Base-by-base conservation (phyloP, 64 coral and sea anemone species). In the Acropora tenuis region DNA sequence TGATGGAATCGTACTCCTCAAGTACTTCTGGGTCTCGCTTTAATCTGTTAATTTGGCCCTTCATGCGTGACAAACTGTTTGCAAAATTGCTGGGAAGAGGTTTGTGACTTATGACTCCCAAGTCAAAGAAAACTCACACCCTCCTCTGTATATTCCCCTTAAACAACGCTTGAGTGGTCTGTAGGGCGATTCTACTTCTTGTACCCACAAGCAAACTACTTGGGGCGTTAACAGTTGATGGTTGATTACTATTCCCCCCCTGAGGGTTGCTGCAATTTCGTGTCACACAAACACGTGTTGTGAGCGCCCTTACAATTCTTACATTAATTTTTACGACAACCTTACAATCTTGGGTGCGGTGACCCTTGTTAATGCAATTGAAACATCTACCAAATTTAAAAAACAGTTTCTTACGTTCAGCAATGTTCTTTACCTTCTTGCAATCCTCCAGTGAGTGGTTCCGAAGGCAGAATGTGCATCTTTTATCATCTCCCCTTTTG, bases 111-210 rank as follows among this genome's bases (percentile, higher is more conserved):
- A 55, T 82, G 78, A 77, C 88, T 90, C 0, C 88, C 52, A 61
- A 63, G 69, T 82, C 88, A 20, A 90, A 82, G 1, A 82, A 43
- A n/a, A 90, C 60, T 55, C 52, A 5, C 52, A 55, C 9, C 52
- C 52, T 55, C 52, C 52, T 9, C 30, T 30, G 52, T 68, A 52
- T 79, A 74, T 13, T 9, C 8, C 77, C 43, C 57, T 49, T 79
- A 46, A 90, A 69, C 16, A 90, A 1, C 19, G 40, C 88, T 45
- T 90, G 78, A 7, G 88, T 60, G 3, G 88, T 90, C 16, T 90
- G 88, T 12, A 90, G 57, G 2, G 88, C 78, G 11, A 82, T 77
- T 30, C 69, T 75, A 75, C 74, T 78, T 60, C 42, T 48, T 8
- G 61, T 55, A 5, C 52, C 52, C 9, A 55, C 52, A 55, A 55